Base-by-base conservation (phyloP, 2,797 vertebrate species). In the Chelmon rostratus region DNA sequence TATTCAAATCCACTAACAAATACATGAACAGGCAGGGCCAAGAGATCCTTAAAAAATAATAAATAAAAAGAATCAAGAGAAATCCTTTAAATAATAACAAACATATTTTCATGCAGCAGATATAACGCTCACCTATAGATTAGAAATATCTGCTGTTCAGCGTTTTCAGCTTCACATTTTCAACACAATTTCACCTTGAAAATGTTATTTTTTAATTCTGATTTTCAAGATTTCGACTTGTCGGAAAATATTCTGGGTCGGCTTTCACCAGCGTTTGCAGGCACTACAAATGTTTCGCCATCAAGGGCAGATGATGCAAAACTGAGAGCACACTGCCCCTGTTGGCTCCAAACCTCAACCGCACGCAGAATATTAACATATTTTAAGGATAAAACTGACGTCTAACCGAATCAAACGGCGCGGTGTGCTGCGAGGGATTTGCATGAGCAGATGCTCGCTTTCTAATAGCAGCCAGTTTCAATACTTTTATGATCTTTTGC, bases 1-100 rank as follows among this genome's bases (percentile, higher is more conserved):
- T 6, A 64, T 78, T 77, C 7, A 40, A 70, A 58, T 44, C 0
- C 18, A 28, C 13, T 23, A n/a, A 63, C 54, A 62, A 70, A 78
- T 5, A 19, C 25, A 47, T 33, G 7, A 68, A 44, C 8, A 10
- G 4, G 19, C 2, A 16, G 33, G 44, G 28, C 7, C 18, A 4
- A 59, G 0, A 21, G 18, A 50, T 28, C 62, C 1, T 44, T 67
- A n/a, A 31, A 75, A 2, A 57, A n/a, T n/a, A n/a, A n/a, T n/a
- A n/a, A n/a, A n/a, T n/a, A n/a, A n/a, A 23, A 12, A 42, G 6
- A 23, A 44, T 33, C 7, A 35, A n/a, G 1, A 65, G 19, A 58
- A 42, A 64, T 58, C 25, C 31, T 16, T 21, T 1, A 35, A 19
- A n/a, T 21, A 21, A 47, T 12, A 25, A 57, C 19, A 6, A 23